A percentile compares a stretch with the other conserved stretches of the same genome.
Evolutionary conservation across 2,797 vertebrate genomes (phyloP).

Genomic region (Esox lucius): DNA sequence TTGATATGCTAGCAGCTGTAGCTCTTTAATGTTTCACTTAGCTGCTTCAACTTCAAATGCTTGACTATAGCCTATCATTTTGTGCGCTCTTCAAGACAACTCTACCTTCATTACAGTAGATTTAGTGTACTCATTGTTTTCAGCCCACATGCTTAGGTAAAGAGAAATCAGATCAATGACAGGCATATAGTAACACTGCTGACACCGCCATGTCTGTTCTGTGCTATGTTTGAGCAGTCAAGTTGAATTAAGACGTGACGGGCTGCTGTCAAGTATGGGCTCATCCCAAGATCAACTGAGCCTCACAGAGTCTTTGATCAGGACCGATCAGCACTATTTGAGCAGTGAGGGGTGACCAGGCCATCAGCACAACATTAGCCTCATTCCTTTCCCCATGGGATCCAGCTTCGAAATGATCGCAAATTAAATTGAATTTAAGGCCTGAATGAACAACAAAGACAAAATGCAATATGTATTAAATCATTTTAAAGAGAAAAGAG

Average conservation of each 20-base stretch:
- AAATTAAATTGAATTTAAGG: too few species aligned
- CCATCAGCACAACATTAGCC: constrained; percentile 49
- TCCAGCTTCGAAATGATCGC: constrained; percentile 34
- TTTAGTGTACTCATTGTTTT: constrained; percentile 21
- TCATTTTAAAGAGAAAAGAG: too few species aligned
- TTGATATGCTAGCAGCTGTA: constrained; percentile 28
- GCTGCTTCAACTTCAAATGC: constrained; percentile 16
- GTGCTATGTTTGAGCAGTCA: background rate
- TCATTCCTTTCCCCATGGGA: constrained; percentile 35
- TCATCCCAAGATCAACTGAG: constrained; percentile 34
- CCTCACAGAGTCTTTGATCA: constrained; percentile 45
- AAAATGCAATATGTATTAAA: too few species aligned
- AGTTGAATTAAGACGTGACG: constrained; percentile 11
- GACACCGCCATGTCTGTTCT: background rate
- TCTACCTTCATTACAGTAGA: constrained; percentile 2
- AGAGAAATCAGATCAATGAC: constrained; percentile 31
- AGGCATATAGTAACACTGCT: constrained; percentile 4
- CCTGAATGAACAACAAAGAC: too few species aligned
- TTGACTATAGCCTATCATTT: constrained; percentile 17
- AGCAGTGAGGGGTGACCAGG: constrained; percentile 41
- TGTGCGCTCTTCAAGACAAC: constrained; percentile 41
- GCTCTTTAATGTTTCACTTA: background rate
- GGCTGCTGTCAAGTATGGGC: constrained; percentile 13
- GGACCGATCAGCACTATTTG: constrained; percentile 53
- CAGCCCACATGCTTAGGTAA: constrained; percentile 28